Evolutionary conservation across 1,140 invertebrate genomes (phyloP).

Genomic region (Listronotus bonariensis): DNA sequence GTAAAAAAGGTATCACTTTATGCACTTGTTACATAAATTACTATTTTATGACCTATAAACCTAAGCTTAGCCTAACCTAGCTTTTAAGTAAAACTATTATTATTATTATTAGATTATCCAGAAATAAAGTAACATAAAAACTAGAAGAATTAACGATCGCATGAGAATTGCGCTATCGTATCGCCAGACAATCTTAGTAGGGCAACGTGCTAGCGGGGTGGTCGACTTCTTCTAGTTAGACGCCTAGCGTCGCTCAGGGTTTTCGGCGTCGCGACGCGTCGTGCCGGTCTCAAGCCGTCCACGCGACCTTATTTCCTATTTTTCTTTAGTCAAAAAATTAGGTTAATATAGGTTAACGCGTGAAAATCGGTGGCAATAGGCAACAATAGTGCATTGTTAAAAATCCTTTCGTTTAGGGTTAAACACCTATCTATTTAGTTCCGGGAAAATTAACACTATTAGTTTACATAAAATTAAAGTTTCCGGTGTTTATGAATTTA

Average conservation of each 20-base stretch:
- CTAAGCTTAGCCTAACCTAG: too few species aligned
- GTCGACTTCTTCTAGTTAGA: constrained; percentile 17
- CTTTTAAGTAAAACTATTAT: too few species aligned
- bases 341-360: constrained; percentile 11
- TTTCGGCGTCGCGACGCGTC: constrained; percentile 16
- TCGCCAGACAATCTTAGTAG: constrained; percentile 20
- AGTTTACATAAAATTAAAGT: too few species aligned
- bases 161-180: background rate
- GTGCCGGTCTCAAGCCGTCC: constrained; percentile 20
- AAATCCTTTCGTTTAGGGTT: too few species aligned
- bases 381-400: constrained; percentile 9
- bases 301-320: constrained; percentile 1
- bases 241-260: constrained; percentile 14
- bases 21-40: too few species aligned
- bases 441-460: too few species aligned
- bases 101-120: background rate
- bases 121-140: background rate
- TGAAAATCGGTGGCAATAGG: constrained; percentile 5
- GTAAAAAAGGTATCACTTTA: too few species aligned
- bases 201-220: constrained; percentile 15
- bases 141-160: background rate
- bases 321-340: constrained; percentile 1
- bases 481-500: constrained; percentile 11
- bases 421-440: too few species aligned
- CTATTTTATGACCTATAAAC: too few species aligned